These are phyloP conservation scores for Erythrocebus patas DNA, from an alignment of 2,113 vertebrate species.

Conservation along the genomic window DNA sequence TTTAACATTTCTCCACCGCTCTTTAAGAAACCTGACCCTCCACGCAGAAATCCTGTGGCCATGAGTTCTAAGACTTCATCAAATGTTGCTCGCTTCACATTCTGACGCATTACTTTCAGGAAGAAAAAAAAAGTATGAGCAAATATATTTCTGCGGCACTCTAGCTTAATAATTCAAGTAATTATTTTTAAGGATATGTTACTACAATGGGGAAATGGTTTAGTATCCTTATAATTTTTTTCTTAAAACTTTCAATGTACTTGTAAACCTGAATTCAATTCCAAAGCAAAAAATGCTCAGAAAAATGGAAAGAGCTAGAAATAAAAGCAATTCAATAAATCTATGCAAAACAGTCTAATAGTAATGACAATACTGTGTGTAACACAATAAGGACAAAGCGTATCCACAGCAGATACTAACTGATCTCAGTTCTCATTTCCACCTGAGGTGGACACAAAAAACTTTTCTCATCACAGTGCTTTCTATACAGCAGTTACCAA, in stretches of 20 bases:
- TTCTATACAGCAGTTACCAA: neutral
- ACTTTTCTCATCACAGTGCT: neutral
- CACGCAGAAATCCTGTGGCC: constrained; percentile 97
- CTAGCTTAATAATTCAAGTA: constrained; percentile 30
- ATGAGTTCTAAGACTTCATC: constrained; percentile 98
- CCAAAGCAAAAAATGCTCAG: neutral
- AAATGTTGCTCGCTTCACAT: constrained; percentile 95
- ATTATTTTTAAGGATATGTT: neutral
- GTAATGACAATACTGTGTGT: neutral
- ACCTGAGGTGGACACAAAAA: neutral
- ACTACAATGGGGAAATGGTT: neutral
- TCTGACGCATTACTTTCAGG: constrained; percentile 96
- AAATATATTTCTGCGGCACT: neutral
- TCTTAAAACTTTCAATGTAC: neutral
- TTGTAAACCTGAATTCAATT: constrained; percentile 25
- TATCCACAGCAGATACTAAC: neutral
- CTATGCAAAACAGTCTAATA: neutral
- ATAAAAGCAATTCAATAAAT: neutral
- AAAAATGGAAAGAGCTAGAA: neutral
- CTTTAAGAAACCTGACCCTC: constrained; percentile 97
- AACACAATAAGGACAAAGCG: neutral
- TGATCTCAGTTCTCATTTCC: neutral
- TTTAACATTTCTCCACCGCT: constrained; percentile 99
- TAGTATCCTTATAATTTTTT: neutral
- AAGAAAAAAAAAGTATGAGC: constrained; percentile 58